phyloP scores from a whole-genome alignment of 2,113 vertebrate genomes.

The Rhinichthys klamathensis region DNA sequence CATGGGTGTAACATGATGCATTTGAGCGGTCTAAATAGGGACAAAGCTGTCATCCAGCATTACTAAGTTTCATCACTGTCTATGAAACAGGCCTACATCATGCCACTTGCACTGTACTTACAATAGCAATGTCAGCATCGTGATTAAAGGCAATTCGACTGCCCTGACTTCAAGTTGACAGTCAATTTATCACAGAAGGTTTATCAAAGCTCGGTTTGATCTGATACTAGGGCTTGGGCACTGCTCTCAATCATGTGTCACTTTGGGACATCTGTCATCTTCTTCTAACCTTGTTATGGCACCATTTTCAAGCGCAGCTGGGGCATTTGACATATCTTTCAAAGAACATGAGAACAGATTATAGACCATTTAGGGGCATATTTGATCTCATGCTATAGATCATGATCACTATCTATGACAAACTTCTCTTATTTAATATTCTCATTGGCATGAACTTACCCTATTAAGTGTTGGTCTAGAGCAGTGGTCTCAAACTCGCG shows the following conservation, averaged over 20 bases:
- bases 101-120: not conserved
- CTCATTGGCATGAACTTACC: not conserved
- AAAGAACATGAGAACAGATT: conserved; percentile 38
- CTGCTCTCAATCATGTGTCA: conserved; percentile 37
- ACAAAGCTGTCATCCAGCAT: not conserved
- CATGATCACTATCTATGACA: conserved; percentile 36
- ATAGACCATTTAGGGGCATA: conserved; percentile 5
- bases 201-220: conserved; percentile 47
- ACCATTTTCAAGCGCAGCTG: conserved; percentile 35
- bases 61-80: not conserved
- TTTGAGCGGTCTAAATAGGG: not conserved
- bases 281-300: conserved; percentile 50
- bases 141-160: conserved; percentile 20
- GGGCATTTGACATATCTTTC: conserved; percentile 27
- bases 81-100: conserved; percentile 13
- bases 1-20: not conserved
- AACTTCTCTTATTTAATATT: not conserved
- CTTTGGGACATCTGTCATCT: conserved; percentile 44
- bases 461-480: not conserved
- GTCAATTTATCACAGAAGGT: conserved; percentile 29
- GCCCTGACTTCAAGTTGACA: conserved; percentile 23
- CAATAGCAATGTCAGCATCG: not conserved
- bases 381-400: conserved; percentile 27
- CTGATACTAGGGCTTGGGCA: conserved; percentile 5
- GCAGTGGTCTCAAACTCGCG: no score